Base-by-base conservation (phyloP, 1,140 invertebrate genomes). In the Leptopilina clavipes region DNA sequence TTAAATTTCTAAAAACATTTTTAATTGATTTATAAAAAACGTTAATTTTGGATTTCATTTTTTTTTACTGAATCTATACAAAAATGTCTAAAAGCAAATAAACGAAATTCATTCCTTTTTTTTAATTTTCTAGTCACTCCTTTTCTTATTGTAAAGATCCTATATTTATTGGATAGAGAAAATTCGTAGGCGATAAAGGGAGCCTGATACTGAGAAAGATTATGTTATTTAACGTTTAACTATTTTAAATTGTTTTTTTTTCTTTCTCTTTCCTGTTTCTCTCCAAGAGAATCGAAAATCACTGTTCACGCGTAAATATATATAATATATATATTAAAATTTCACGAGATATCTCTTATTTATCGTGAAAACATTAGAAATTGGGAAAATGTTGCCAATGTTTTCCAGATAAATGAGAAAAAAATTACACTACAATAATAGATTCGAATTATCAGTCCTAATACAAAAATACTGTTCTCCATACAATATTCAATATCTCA, bases 401-500 rank as follows among this genome's bases (percentile, higher is more conserved):
- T 8, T 52, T n/a, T 52, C 25, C 48, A 40, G 48, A 52, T 52
- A 52, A 52, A 3, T 52, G 14, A 12, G n/a, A 6, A 40, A 40
- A 52, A 52, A 52, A 52, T 52, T 45, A 78, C 71, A 54, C 73
- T 74, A 81, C 56, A 54, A 54, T 76, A 75, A 76, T 76, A 76
- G 59, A 81, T 78, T 52, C 48, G 48, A 52, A 65, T 31, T n/a
- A 25, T 65, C 59, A 77, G 76, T 72, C 76, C 81, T 83, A 84
- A 86, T 87, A 87, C 82, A 87, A 87, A 87, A 87, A 87, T 87
- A 87, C 86, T 87, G 86, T 85, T 86, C 81, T 84, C 79, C 84
- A 85, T 84, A 84, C 80, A 76, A 84, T 84, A 83, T 83, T 81
- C 73, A 9, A 40, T 59, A n/a, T 81, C 79, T 31, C 25, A 59